Conservation (phyloP, 2,888 invertebrate species). For the Sesia bembeciformis region DNA sequence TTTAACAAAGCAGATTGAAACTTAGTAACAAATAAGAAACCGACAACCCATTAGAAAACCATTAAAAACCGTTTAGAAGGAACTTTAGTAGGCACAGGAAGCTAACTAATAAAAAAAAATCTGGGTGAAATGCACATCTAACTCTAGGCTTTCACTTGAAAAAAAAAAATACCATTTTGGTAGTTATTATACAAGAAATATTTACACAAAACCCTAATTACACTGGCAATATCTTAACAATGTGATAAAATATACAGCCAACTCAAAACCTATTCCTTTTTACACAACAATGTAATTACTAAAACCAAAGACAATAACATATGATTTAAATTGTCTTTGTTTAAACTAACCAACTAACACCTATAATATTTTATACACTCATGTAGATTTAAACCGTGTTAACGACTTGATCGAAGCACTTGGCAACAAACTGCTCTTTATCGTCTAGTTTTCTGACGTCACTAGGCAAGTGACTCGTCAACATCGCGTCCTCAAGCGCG, state of each 20-base stretch:
- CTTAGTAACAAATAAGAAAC: conserved; percentile 8
- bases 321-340: background rate
- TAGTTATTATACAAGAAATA: background rate
- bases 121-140: background rate
- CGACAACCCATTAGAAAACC: conserved; percentile 7
- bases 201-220: background rate
- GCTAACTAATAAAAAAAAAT: conserved; percentile 6
- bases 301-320: background rate
- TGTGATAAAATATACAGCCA: conserved; percentile 18
- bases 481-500: conserved; percentile 72
- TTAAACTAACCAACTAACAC: too few species aligned
- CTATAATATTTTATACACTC: too few species aligned
- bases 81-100: conserved; percentile 18
- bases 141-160: background rate
- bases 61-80: background rate
- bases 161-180: background rate
- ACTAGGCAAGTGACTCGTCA: conserved; percentile 41
- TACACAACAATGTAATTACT: background rate
- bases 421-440: conserved; percentile 76
- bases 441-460: conserved; percentile 59
- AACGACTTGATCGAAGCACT: conserved; percentile 77
- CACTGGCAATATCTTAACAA: conserved; percentile 3
- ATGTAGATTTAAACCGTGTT: conserved; percentile 52
- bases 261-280: conserved; percentile 9
- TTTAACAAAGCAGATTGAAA: conserved; percentile 29